Evolutionary conservation across 2,888 invertebrate species (phyloP), one percentile per base, ranked within the genome.

Genomic region (Lithophane leautieri): DNA sequence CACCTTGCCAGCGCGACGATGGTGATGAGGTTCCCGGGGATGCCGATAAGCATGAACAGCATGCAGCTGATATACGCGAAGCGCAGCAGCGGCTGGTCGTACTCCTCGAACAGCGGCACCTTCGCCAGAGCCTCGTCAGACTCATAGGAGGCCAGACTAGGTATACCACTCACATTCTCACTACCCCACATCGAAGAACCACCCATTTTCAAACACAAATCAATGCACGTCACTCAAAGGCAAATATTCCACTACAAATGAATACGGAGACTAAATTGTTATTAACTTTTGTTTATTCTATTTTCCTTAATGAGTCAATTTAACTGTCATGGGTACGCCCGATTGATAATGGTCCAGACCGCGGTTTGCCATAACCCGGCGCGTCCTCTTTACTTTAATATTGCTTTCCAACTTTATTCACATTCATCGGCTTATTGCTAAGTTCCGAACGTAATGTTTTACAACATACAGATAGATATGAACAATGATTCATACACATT

Each of bases 11-110:
- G 95, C 0, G 98, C 98, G 56, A 97, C 94, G 84, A 98, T 98
- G 62, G 98, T 98, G 90, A 98, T 97, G 76, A 98, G 94, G 93
- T 98, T 98, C 22, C 98, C 98, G 4, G 98, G 98, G 69, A 98
- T 97, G 22, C 98, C 98, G 79, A 98, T 95, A 84, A 98, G 93
- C 96, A 98, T 98, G 93, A 98, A 98, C 60, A 98, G 92, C 44
- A 98, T 93, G 92, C 98, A 98, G 92, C 97, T 97, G 65, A 97
- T 95, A 22, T 97, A 97, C 2, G 98, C 98, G 80, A 98, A 97
- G 82, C 97, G 96, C 81, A 98, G 94, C 84, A 98, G 92, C 58
- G 96, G 96, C 25, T 97, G 98, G 97, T 79, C 79, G 89, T 98
- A 98, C 76, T 97, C 97, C 66, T 95, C 93, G 92, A 98, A 98